Conservation (phyloP, 2,797 vertebrate species). For the Thunnus albacares region DNA sequence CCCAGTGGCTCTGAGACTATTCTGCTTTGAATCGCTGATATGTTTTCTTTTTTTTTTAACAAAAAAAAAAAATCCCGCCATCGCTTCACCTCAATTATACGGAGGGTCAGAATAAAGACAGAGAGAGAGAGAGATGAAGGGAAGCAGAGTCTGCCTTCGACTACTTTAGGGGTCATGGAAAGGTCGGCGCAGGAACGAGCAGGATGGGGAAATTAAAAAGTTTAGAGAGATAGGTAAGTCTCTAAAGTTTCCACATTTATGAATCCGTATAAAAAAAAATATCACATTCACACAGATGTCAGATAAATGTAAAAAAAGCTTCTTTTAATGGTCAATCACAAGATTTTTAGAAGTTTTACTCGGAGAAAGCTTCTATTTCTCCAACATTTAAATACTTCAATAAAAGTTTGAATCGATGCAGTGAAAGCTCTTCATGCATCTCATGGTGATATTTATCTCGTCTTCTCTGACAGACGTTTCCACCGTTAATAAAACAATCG, state of each 20-base stretch:
- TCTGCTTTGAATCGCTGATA: slow-evolving; percentile 42
- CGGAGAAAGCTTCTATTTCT: too few relatives aligned
- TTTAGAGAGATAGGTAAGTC: slow-evolving; percentile 28
- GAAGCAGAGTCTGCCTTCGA: not conserved
- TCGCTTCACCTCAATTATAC: slow-evolving; percentile 72
- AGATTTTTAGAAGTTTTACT: too few relatives aligned
- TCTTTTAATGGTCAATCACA: too few relatives aligned
- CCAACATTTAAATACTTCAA: too few relatives aligned
- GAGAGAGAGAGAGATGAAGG: not conserved
- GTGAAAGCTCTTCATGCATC: too few relatives aligned
- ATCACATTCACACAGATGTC: not conserved
- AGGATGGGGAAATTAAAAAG: slow-evolving; percentile 50
- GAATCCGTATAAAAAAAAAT: not conserved
- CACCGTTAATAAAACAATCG: too few relatives aligned
- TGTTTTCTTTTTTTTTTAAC: slow-evolving; percentile 29
- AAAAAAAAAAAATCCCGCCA: not conserved
- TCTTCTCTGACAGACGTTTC: too few relatives aligned
- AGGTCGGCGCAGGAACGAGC: not conserved
- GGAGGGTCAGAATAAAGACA: slow-evolving; percentile 51
- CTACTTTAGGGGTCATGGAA: not conserved
- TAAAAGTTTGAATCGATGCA: too few relatives aligned
- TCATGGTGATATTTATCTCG: too few relatives aligned
- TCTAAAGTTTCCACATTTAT: slow-evolving; percentile 18
- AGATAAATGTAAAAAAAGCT: too few relatives aligned
- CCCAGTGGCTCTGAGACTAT: slow-evolving; percentile 21